Base-by-base conservation (phyloP, 2,113 vertebrate genomes). In the Peromyscus leucopus region DNA sequence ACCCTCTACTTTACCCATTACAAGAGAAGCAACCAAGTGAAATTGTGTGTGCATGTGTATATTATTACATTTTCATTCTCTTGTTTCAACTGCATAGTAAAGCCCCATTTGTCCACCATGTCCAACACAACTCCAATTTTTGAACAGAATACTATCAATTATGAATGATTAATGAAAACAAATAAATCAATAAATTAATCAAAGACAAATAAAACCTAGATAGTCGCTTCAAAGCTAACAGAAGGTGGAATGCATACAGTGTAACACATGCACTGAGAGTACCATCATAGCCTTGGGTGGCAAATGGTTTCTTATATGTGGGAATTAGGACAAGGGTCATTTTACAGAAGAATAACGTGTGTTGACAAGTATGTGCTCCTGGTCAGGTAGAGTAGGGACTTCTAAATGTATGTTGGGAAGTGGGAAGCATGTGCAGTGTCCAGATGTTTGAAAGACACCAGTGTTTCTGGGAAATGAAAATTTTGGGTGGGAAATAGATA, bases 201-300 rank as follows among this genome's bases (percentile, higher is more conserved):
- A 67, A 83, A 75, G 42, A 39, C 3, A 17, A 89, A 42, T 88
- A 87, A 96, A 87, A 90, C 16, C 57, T 24, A 69, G 48, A 55
- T 0, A 1, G 11, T 75, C 7, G 6, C 11, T 57, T 92, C 55
- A 76, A 7, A 89, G 13, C 16, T 57, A 48, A 93, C 15, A 74
- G 48, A 74, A 78, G 17, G 13, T 11, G 24, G 36, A 36, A 42
- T 1, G 2, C 24, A 79, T 59, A n/a, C 31, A 24, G 51, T 42
- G 33, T 12, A 42, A 85, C 59, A 39, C n/a, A 75, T 9, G 67
- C 17, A 21, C 16, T 19, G 3, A 78, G 1, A 78, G 3, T n/a
- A 1, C 15, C 15, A 51, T 48, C 2, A 17, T 10, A 67, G 7
- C 59, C 2, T 1, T 28, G 19, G 76, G 57, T 15, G 7, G 28